Conservation (phyloP, 2,113 vertebrate genomes). For the Acanthochromis polyacanthus region DNA sequence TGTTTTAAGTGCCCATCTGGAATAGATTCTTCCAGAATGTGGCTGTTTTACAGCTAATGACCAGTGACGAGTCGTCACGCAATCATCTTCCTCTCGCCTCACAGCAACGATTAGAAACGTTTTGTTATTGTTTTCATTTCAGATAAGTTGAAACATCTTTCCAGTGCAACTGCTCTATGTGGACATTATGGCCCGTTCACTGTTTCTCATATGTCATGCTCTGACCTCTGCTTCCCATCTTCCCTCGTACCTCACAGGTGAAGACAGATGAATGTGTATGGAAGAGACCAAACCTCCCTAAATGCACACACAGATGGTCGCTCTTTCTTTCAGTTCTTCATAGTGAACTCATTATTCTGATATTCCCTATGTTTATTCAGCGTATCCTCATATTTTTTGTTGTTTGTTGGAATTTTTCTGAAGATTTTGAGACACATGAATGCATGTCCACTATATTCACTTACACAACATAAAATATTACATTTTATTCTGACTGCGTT, state of each 20-base stretch:
- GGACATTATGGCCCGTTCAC: conserved; percentile 14
- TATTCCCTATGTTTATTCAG: neutral
- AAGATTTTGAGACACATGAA: too few species aligned
- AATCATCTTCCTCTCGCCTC: conserved; percentile 46
- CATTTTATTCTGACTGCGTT: neutral
- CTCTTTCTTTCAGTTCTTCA: neutral
- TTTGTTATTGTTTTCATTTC: neutral
- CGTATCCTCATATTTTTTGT: neutral
- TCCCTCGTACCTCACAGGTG: conserved; percentile 16
- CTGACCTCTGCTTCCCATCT: conserved; percentile 9
- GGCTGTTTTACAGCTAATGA: conserved; percentile 69
- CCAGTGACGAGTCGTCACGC: conserved; percentile 55
- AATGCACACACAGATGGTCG: neutral
- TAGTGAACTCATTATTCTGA: conserved; percentile 10
- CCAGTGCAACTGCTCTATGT: neutral
- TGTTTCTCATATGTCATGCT: neutral
- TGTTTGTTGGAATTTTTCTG: neutral
- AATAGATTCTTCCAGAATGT: conserved; percentile 76
- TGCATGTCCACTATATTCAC: too few species aligned
- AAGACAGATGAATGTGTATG: conserved; percentile 29
- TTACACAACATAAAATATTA: too few species aligned
- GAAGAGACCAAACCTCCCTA: neutral
- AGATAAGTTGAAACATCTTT: neutral
- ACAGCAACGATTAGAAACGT: neutral
- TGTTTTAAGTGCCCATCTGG: conserved; percentile 76